phyloP scores from a whole-genome alignment of 1,140 invertebrate genomes.

The Caenorhabditis brenneri region DNA sequence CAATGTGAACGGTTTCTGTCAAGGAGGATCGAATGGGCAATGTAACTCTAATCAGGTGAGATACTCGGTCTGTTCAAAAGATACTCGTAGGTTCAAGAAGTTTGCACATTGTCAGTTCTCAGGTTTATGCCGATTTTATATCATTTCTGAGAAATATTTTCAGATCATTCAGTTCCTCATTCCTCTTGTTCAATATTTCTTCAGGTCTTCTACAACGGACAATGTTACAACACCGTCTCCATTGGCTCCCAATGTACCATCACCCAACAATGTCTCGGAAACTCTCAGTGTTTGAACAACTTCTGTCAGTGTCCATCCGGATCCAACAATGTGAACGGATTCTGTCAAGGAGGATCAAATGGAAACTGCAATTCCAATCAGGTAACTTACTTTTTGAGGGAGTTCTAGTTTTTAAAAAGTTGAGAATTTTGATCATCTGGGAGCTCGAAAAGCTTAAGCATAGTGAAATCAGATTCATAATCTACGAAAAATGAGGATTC shows the following conservation, averaged over 20 bases:
- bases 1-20: background rate
- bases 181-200: no score
- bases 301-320: background rate
- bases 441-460: no score
- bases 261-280: conserved; percentile 18
- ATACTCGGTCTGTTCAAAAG: no score
- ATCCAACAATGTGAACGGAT: background rate
- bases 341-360: background rate
- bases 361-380: background rate
- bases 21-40: background rate
- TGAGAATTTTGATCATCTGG: no score
- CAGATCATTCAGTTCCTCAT: no score
- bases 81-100: background rate
- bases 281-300: conserved; percentile 4
- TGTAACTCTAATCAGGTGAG: background rate
- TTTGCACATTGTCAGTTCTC: no score
- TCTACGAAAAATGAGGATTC: no score
- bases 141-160: no score
- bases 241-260: background rate
- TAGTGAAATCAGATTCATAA: no score
- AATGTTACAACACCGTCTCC: conserved; percentile 9
- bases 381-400: background rate
- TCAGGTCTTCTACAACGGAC: background rate
- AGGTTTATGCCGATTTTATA: no score
- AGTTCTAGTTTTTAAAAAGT: no score